phyloP scores from a whole-genome alignment of 2,888 invertebrate genomes.

The Chydorus sphaericus region DNA sequence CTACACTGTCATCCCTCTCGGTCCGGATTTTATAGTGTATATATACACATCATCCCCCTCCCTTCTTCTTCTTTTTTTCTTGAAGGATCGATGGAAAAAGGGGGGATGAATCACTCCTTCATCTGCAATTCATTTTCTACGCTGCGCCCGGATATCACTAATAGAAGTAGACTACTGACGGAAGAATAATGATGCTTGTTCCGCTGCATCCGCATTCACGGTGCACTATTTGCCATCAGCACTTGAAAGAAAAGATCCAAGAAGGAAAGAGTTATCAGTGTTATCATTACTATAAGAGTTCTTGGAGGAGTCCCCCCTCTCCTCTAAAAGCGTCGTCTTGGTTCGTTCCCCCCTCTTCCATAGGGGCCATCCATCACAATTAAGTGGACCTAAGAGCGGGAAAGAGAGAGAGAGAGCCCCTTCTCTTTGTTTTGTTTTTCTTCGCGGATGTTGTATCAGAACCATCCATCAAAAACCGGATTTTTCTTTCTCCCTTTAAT shows the following conservation, averaged over 20 bases:
- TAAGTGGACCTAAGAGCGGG: not conserved
- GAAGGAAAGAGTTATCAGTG: constrained; percentile 4
- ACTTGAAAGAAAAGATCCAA: too few species aligned
- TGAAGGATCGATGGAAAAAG: not conserved
- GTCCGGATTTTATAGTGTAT: too few species aligned
- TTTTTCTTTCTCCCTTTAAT: too few species aligned
- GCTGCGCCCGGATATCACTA: not conserved
- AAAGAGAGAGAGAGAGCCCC: not conserved
- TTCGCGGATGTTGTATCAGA: too few species aligned
- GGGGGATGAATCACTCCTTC: not conserved
- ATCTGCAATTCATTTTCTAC: not conserved
- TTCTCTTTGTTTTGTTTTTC: not conserved
- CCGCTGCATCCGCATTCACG: not conserved
- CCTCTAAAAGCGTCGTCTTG: not conserved
- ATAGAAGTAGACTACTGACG: not conserved
- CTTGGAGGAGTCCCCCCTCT: not conserved
- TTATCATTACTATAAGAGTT: not conserved
- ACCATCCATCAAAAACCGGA: too few species aligned
- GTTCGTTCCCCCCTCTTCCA: not conserved
- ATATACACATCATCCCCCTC: too few species aligned
- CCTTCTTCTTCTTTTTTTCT: not conserved
- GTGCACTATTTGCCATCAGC: not conserved
- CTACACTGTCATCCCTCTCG: too few species aligned
- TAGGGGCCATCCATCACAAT: constrained; percentile 6
- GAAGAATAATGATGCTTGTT: not conserved